Percentiles rank a stretch among this genome's conserved stretches.
Conservation (phyloP, 2,888 invertebrate species). For the Pollenia amentaria region DNA sequence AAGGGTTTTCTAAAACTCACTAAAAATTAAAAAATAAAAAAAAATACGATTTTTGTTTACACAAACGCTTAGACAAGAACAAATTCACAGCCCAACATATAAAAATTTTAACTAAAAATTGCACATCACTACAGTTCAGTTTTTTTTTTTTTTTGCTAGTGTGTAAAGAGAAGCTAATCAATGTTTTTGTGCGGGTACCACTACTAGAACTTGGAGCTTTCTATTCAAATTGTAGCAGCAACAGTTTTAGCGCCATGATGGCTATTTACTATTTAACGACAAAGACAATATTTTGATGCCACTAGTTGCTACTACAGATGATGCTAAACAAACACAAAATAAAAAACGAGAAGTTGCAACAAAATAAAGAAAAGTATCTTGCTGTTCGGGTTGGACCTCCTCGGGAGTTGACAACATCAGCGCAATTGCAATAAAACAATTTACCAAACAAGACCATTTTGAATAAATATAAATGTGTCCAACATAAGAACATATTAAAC, state of each 20-base stretch:
- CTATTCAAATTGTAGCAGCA: constrained; percentile 47
- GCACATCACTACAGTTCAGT: neutral
- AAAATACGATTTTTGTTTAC: constrained; percentile 34
- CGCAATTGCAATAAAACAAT: constrained; percentile 83
- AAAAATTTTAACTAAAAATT: constrained; percentile 25
- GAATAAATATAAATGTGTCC: constrained; percentile 72
- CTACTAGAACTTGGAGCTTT: constrained; percentile 10
- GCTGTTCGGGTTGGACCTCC: constrained; percentile 79
- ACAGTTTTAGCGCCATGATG: constrained; percentile 69
- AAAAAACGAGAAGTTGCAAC: constrained; percentile 14
- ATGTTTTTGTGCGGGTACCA: constrained; percentile 46
- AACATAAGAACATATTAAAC: constrained; percentile 67
- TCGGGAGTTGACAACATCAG: constrained; percentile 82
- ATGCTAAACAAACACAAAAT: constrained; percentile 8
- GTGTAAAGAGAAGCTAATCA: constrained; percentile 63
- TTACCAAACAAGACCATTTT: constrained; percentile 78
- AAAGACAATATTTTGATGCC: constrained; percentile 71
- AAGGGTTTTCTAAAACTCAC: constrained; percentile 42
- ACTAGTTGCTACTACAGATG: constrained; percentile 20
- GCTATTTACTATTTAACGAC: constrained; percentile 69
- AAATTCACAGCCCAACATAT: constrained; percentile 58
- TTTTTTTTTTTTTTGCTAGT: constrained; percentile 6
- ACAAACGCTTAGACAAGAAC: constrained; percentile 65
- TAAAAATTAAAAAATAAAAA: constrained; percentile 17
- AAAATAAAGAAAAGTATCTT: constrained; percentile 55